phyloP scores from a whole-genome alignment of 1,140 invertebrate genomes.

The Dreissena polymorpha region DNA sequence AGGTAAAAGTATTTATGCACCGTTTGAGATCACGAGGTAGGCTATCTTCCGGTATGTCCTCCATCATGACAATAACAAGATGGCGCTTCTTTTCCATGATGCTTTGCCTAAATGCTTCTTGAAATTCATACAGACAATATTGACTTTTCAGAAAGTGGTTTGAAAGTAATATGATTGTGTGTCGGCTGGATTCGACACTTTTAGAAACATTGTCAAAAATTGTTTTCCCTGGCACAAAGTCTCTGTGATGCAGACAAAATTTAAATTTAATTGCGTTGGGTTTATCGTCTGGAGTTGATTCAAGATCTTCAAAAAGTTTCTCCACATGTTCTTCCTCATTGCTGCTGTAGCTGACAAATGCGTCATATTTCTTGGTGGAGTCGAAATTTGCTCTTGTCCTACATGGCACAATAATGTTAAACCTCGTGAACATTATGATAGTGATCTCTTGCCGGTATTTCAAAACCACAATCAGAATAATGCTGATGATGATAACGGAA shows the following conservation, averaged over 20 bases:
- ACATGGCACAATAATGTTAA: constrained; percentile 69
- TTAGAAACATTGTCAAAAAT: constrained; percentile 94
- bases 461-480: constrained; percentile 55
- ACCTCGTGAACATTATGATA: constrained; percentile 71
- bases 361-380: constrained; percentile 66
- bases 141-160: constrained; percentile 90
- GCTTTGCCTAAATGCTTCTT: constrained; percentile 74
- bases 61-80: constrained; percentile 69
- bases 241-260: constrained; percentile 73
- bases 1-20: constrained; percentile 96
- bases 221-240: constrained; percentile 71
- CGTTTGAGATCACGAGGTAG: constrained; percentile 94
- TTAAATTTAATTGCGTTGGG: constrained; percentile 51
- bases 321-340: constrained; percentile 61
- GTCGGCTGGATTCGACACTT: constrained; percentile 92
- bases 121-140: constrained; percentile 88
- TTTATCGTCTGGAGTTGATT: constrained; percentile 24
- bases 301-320: constrained; percentile 61
- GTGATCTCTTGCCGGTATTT: constrained; percentile 67
- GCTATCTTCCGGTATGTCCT: constrained; percentile 81
- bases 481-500: constrained; percentile 51
- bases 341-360: constrained; percentile 66
- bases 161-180: constrained; percentile 95
- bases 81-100: constrained; percentile 70
- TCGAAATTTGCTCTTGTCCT: constrained; percentile 55